A percentile compares a stretch with the other conserved stretches of the same genome.
phyloP scores from a whole-genome alignment of 2,888 invertebrate genomes.

The Leptothorax acervorum region DNA sequence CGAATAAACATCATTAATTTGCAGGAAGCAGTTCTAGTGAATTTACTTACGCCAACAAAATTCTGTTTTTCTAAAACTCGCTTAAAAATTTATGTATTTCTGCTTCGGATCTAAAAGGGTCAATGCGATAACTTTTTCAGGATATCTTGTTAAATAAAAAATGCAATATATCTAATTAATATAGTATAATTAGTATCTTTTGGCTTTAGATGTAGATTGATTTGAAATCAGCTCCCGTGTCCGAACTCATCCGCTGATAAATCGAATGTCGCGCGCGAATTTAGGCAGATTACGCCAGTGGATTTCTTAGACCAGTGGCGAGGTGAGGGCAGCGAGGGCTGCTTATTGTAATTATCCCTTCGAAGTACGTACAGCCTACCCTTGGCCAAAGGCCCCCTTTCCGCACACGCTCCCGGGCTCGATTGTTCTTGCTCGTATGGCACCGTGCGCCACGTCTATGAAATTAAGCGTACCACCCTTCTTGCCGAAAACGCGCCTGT shows the following conservation, averaged over 20 bases:
- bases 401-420: conserved; percentile 80
- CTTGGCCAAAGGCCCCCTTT: conserved; percentile 73
- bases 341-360: conserved; percentile 83
- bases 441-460: conserved; percentile 78
- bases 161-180: background rate
- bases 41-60: background rate
- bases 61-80: background rate
- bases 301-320: conserved; percentile 76
- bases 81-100: background rate
- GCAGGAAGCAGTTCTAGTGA: background rate
- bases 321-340: conserved; percentile 75
- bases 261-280: background rate
- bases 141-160: background rate
- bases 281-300: conserved; percentile 72
- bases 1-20: conserved; percentile 20
- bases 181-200: background rate
- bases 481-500: conserved; percentile 74
- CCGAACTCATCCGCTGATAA: background rate
- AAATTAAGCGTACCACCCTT: conserved; percentile 81
- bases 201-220: background rate
- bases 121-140: background rate
- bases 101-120: background rate
- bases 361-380: conserved; percentile 74
- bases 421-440: conserved; percentile 82
- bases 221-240: background rate